Percentiles rank a stretch among this genome's conserved stretches.
Conservation (phyloP, 2,888 invertebrate genomes). For the Scaptomyza tumidula region DNA sequence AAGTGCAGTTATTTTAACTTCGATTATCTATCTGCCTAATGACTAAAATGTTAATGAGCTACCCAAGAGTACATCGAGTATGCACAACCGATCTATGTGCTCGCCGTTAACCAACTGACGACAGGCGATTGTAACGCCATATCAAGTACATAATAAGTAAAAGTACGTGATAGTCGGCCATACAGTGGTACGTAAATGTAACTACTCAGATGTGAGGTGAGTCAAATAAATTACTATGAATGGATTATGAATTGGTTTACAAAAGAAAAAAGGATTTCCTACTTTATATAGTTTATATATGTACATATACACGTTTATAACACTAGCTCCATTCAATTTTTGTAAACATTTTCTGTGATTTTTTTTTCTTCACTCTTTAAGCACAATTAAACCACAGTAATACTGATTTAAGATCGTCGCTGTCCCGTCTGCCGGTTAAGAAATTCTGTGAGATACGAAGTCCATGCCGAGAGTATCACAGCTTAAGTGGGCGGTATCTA, state of each 20-base stretch:
- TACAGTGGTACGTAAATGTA: conserved; percentile 36
- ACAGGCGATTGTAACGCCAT: conserved; percentile 1
- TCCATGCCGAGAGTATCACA: background rate
- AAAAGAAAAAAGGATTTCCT: no score
- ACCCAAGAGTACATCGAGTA: conserved; percentile 12
- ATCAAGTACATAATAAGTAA: no score
- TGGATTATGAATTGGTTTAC: no score
- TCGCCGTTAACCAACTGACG: conserved; percentile 44
- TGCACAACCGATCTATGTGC: conserved; percentile 30
- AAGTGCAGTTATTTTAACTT: conserved; percentile 9
- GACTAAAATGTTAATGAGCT: conserved; percentile 39
- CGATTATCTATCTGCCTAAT: conserved; percentile 33
- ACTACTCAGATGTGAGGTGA: background rate
- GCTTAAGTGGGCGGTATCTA: conserved; percentile 38
- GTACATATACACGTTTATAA: no score
- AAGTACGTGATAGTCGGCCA: conserved; percentile 17
- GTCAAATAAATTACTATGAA: background rate
- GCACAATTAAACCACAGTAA: conserved; percentile 30
- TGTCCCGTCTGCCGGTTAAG: conserved; percentile 9
- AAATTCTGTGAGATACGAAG: conserved; percentile 21
- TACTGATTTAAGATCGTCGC: conserved; percentile 17
- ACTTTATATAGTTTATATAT: no score
- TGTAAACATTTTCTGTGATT: no score
- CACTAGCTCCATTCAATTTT: no score
- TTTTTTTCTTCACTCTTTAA: no score